A percentile compares a stretch with the other conserved stretches of the same genome.
Conservation (phyloP, 1,140 invertebrate genomes). For the Drosophila simulans region DNA sequence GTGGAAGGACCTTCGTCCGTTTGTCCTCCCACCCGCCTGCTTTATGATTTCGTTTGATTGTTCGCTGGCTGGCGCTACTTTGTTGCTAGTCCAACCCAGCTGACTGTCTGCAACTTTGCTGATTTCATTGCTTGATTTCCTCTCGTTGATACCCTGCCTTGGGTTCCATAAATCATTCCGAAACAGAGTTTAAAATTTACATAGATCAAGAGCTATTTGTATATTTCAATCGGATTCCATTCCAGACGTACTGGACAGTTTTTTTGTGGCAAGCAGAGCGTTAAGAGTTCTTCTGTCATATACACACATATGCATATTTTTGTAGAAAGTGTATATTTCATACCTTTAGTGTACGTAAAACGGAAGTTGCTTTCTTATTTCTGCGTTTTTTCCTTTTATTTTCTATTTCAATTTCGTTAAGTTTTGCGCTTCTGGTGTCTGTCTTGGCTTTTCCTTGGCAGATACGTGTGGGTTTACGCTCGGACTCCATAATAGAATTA, state of each 20-base stretch:
- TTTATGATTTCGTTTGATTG: conserved; percentile 59
- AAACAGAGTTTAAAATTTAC: background rate
- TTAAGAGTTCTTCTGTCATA: background rate
- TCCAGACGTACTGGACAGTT: background rate
- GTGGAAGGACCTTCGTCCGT: background rate
- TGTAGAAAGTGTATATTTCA: too few relatives aligned
- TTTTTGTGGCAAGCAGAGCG: background rate
- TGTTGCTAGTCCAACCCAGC: conserved; percentile 26
- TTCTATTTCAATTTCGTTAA: conserved; percentile 62
- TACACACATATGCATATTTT: background rate
- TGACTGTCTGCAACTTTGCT: conserved; percentile 70
- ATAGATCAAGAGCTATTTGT: background rate
- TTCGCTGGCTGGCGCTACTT: conserved; percentile 39
- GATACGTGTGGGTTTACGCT: conserved; percentile 58
- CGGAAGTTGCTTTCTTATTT: conserved; percentile 7
- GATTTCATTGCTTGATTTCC: conserved; percentile 59
- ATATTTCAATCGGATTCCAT: background rate
- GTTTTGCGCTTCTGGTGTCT: conserved; percentile 38
- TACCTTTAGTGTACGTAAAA: background rate
- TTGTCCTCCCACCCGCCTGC: conserved; percentile 7
- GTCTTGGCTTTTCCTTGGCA: conserved; percentile 10
- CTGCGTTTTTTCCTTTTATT: conserved; percentile 31
- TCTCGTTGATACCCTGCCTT: conserved; percentile 10
- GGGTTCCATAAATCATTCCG: background rate
- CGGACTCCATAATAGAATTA: conserved; percentile 69